phyloP scores from a whole-genome alignment of 2,797 vertebrate genomes.

The Coracias cyanogaster region DNA sequence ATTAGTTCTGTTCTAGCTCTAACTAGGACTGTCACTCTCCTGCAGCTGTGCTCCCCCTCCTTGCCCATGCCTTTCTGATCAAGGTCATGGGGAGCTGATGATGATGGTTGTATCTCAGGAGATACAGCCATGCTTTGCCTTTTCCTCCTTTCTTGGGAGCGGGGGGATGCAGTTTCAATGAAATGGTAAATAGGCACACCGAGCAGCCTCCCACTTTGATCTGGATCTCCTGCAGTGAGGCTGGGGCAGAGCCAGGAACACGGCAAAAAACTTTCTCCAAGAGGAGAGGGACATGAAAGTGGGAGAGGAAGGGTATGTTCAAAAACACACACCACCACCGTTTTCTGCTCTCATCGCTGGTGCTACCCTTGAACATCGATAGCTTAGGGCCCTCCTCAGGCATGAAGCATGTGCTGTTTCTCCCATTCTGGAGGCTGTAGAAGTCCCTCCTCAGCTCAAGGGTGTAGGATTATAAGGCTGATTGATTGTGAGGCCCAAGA shows the following conservation, averaged over 20 bases:
- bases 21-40: no score
- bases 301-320: background rate
- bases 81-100: background rate
- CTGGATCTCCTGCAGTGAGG: background rate
- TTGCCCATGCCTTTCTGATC: no score
- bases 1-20: no score
- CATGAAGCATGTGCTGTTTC: rapidly evolving
- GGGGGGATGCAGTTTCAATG: background rate
- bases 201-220: background rate
- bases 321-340: background rate
- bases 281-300: background rate
- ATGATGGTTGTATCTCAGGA: background rate
- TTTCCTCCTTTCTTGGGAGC: background rate
- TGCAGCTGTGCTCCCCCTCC: no score
- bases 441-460: background rate
- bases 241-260: background rate
- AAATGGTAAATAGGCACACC: background rate
- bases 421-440: background rate
- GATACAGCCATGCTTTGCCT: background rate
- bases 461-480: background rate
- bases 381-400: background rate
- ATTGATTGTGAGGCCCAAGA: background rate
- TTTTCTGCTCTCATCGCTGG: background rate
- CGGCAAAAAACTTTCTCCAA: rapidly evolving
- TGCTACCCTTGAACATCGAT: background rate